Base-by-base conservation (phyloP, 2,888 invertebrate genomes). In the Elaeidobius kamerunicus region DNA sequence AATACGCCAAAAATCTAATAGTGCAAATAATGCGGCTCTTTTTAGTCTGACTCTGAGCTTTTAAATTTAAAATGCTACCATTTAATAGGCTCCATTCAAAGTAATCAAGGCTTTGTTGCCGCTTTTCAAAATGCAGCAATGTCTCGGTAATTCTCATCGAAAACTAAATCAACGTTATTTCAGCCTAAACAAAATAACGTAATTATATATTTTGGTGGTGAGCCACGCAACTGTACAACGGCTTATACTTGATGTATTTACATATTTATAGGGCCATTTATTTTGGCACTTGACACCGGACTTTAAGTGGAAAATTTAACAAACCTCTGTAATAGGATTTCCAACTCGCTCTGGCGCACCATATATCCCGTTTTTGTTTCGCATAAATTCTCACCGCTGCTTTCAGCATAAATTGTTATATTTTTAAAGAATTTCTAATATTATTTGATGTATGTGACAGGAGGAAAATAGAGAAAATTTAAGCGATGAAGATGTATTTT, bases 241-340 rank as follows among this genome's bases (percentile, higher is more conserved):
- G 36, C 38, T 27, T 47, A 39, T 30, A 16, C 39, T 18, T 30
- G 34, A 35, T 41, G 32, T 23, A 49, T 49, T 49, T 49, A 41
- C 48, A 49, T 49, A 49, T 49, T 49, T 41, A 49, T 49, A 23
- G 48, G n/a, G 41, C 41, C 32, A 41, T 49, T 49, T 49, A 41
- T 49, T 49, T 49, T 34, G 34, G 34, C 41, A 49, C 35, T 41
- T 39, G 48, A 49, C 48, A 41, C 41, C 14, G 32, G 15, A 49
- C 18, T 47, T 47, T 41, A 17, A 42, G 42, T 28, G 19, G 42
- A 42, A 42, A 42, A 28, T 42, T 42, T 30, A 27, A 30, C 42
- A 42, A 42, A 42, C 42, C 42, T 30, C 18, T 30, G 15, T 28
- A 27, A 42, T 42, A 42, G 30, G 42, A 28, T 42, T 42, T 45